These are phyloP conservation scores for Phalacrocorax aristotelis DNA, from an alignment of 2,113 vertebrate species.

Conservation along the genomic window DNA sequence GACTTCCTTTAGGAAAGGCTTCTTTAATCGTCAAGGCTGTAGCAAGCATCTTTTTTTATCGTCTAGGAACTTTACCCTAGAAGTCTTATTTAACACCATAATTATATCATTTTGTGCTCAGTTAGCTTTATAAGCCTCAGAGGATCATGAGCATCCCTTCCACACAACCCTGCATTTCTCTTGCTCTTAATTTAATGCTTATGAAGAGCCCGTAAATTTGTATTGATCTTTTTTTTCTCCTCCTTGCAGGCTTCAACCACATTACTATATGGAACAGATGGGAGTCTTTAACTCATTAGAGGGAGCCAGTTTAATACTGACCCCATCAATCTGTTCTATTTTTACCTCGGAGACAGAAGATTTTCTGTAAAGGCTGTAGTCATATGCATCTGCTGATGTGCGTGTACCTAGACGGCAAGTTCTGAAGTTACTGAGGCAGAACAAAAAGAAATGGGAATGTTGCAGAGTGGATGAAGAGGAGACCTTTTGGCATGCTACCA, in stretches of 20 bases:
- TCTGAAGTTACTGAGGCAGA: constrained; percentile 30
- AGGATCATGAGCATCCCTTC: not conserved
- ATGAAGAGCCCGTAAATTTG: constrained; percentile 60
- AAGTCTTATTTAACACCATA: constrained; percentile 52
- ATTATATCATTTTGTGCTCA: constrained; percentile 50
- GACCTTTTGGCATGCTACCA: not conserved
- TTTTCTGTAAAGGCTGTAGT: constrained; percentile 16
- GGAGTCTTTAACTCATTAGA: constrained; percentile 68
- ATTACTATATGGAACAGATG: constrained; percentile 59
- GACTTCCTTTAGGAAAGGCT: not conserved
- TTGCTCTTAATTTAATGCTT: constrained; percentile 57
- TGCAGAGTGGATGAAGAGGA: not conserved
- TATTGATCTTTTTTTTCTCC: constrained; percentile 34
- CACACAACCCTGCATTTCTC: not conserved
- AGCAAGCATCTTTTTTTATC: not conserved
- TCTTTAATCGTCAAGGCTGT: not conserved
- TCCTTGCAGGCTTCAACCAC: constrained; percentile 23
- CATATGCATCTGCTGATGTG: not conserved
- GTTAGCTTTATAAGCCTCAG: constrained; percentile 49
- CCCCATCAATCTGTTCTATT: constrained; percentile 58
- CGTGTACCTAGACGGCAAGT: not conserved
- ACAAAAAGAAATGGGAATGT: not conserved
- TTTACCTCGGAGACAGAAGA: constrained; percentile 35
- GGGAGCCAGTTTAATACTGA: constrained; percentile 48
- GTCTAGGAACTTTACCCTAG: not conserved